Evolutionary conservation across 2,888 invertebrate genomes (phyloP).

Genomic region (Parnassius smintheus): DNA sequence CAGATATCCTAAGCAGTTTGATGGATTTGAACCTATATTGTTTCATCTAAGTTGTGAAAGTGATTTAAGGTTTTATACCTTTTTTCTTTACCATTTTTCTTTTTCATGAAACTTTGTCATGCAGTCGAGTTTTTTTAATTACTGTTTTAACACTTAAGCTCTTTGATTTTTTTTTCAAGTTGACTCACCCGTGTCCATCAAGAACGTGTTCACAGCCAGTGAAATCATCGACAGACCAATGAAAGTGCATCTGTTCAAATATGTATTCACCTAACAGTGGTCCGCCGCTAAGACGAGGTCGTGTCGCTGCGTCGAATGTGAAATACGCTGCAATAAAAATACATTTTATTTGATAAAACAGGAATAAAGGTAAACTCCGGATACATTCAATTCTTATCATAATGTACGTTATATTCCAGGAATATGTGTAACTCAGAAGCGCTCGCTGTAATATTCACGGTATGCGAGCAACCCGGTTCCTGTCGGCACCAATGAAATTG

Average conservation of each 20-base stretch:
- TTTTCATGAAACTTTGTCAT: neutral
- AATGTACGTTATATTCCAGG: too few relatives aligned
- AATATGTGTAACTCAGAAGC: too few relatives aligned
- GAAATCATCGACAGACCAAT: slow-evolving; percentile 88
- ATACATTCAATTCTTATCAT: too few relatives aligned
- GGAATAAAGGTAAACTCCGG: too few relatives aligned
- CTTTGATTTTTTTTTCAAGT: neutral
- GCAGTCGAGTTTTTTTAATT: too few relatives aligned
- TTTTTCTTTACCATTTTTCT: too few relatives aligned
- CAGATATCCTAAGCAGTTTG: neutral
- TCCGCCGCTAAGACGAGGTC: slow-evolving; percentile 83
- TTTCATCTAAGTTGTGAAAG: neutral
- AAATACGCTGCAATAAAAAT: slow-evolving; percentile 77
- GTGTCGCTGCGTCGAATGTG: slow-evolving; percentile 81
- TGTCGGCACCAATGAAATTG: too few relatives aligned
- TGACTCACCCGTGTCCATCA: slow-evolving; percentile 84
- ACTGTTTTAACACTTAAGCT: too few relatives aligned
- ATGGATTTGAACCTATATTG: neutral
- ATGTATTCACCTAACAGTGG: slow-evolving; percentile 84
- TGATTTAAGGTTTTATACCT: neutral
- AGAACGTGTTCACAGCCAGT: slow-evolving; percentile 90
- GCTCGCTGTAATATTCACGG: too few relatives aligned
- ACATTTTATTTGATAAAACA: slow-evolving; percentile 6
- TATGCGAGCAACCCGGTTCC: too few relatives aligned
- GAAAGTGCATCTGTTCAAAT: slow-evolving; percentile 90